Percentiles rank a stretch among this genome's conserved stretches.
phyloP scores from a whole-genome alignment of 2,888 invertebrate species.

The Aleiodes alternator region DNA sequence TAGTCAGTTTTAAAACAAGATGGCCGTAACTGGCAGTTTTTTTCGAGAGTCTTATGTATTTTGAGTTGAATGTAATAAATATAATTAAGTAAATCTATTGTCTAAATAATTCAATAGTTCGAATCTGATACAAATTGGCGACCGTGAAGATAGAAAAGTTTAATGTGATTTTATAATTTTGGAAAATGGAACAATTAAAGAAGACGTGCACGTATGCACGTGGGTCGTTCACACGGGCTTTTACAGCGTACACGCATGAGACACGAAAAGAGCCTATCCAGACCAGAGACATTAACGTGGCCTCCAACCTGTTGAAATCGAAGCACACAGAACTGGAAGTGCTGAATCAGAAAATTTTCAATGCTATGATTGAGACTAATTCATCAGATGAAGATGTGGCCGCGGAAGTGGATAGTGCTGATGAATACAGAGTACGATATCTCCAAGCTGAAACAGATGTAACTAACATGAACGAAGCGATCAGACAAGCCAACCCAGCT shows the following conservation, averaged over 20 bases:
- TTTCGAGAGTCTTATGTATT: too few relatives aligned
- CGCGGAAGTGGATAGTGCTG: background rate
- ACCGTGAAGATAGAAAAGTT: constrained; percentile 1
- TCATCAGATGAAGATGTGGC: background rate
- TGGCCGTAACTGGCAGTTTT: too few relatives aligned
- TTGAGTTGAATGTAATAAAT: too few relatives aligned
- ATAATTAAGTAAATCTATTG: too few relatives aligned
- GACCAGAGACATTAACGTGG: background rate
- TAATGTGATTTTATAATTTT: too few relatives aligned
- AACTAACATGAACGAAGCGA: background rate
- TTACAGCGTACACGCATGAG: background rate
- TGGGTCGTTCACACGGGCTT: background rate
- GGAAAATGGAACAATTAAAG: background rate
- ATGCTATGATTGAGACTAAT: background rate
- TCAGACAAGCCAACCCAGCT: background rate
- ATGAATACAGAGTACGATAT: background rate
- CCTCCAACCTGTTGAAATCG: background rate
- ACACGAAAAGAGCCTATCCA: background rate
- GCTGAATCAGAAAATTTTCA: background rate
- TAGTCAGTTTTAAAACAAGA: too few relatives aligned
- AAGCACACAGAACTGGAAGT: background rate
- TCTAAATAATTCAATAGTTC: too few relatives aligned
- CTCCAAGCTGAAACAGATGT: background rate
- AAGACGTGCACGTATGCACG: background rate
- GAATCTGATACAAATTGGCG: background rate